A percentile compares a stretch with the other conserved stretches of the same genome.
Conservation (phyloP, 2,797 vertebrate species). For the Sitta carolinensis region DNA sequence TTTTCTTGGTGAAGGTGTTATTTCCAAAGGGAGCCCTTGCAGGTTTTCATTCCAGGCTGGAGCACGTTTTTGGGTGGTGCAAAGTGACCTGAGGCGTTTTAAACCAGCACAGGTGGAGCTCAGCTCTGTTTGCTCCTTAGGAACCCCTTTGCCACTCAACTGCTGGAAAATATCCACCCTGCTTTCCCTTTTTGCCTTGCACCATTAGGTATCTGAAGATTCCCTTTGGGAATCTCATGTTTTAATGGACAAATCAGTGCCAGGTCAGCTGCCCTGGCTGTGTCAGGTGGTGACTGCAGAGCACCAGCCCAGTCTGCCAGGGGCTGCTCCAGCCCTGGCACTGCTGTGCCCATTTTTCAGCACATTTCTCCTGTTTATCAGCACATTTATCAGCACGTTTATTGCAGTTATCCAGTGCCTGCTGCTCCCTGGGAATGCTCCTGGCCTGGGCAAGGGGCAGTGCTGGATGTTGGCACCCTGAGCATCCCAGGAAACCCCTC, state of each 20-base stretch:
- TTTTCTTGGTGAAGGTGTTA: fast-evolving
- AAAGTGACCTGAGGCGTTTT: neutral
- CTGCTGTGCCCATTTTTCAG: neutral
- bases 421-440: neutral
- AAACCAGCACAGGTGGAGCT: neutral
- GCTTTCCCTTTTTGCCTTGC: neutral
- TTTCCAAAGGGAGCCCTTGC: neutral
- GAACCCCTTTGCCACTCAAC: neutral
- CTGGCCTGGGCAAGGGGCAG: neutral
- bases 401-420: fast-evolving
- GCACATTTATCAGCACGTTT: neutral
- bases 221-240: neutral
- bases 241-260: neutral
- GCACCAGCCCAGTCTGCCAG: neutral
- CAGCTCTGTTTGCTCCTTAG: neutral
- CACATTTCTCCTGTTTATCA: neutral
- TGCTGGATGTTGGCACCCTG: fast-evolving
- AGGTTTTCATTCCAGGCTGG: neutral
- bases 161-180: neutral
- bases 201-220: fast-evolving
- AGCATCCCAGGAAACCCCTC: neutral
- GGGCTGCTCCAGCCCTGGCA: neutral
- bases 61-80: neutral
- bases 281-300: neutral
- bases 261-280: neutral